Base-by-base conservation (phyloP, 30 jellyfish, hydroid and myxozoan species). In the Pseudorhiza aurosa region DNA sequence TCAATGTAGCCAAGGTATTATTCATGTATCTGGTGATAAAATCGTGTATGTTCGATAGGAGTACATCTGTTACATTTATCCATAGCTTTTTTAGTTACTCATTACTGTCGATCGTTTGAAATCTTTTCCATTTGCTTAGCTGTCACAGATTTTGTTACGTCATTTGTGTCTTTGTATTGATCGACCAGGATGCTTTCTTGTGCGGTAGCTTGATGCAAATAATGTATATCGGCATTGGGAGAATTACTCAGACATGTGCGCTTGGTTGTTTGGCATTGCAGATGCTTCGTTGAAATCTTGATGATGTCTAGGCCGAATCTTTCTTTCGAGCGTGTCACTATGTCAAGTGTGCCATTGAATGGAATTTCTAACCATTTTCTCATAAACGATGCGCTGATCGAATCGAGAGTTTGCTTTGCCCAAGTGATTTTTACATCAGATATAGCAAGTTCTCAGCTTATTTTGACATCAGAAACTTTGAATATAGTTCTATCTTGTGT, bases 391-490 rank as follows among this genome's bases (percentile, higher is more conserved):
- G 73, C 0, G 22, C 47, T n/a, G n/a, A 36, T 36, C 62, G 37
- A 32, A 37, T 65, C 79, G 15, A 65, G 63, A 28, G 35, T 65
- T 65, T 65, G 60, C 55, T 65, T 65, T 65, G 37, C 37, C 79
- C 79, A 33, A 29, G 76, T 62, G 21, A 15, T 39, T 17, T 25
- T 57, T 5, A 21, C 27, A 21, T 57, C 43, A 10, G 43, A 57
- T 21, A 57, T 25, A 5, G 71, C 25, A 28, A 21, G 71, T 24
- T 57, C 79, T n/a, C n/a, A n/a, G n/a, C n/a, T n/a, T n/a, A n/a
- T n/a, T n/a, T n/a, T n/a, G n/a, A n/a, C n/a, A n/a, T n/a, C n/a
- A n/a, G n/a, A n/a, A 32, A 36, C 79, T 36, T 18, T 32, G 35
- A 32, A 28, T 65, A 40, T 24, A 65, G 40, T 65, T 33, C 35